Conservation (phyloP, 2,797 vertebrate species). For the Pygocentrus nattereri region DNA sequence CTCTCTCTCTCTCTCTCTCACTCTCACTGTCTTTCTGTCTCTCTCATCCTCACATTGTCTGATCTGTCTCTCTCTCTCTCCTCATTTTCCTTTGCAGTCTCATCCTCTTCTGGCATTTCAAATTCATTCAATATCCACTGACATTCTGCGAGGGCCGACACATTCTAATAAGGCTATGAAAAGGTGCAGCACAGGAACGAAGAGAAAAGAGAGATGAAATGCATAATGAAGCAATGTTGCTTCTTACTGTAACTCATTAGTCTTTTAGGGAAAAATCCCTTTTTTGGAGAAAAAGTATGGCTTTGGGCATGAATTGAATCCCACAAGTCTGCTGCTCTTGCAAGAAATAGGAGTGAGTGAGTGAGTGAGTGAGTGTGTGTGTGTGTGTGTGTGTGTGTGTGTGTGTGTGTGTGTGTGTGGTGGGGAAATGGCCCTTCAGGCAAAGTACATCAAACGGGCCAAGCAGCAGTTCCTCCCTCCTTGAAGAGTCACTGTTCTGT, state of each 20-base stretch:
- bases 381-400: too few relatives aligned
- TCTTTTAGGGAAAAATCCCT: not conserved
- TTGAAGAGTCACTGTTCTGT: constrained; percentile 33
- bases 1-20: constrained; percentile 2
- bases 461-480: constrained; percentile 49
- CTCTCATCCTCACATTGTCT: too few relatives aligned
- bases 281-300: not conserved
- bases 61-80: not conserved
- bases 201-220: constrained; percentile 48
- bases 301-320: not conserved
- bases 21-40: not conserved
- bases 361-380: constrained; percentile 45
- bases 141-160: constrained; percentile 72
- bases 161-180: constrained; percentile 54
- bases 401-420: constrained; percentile 42
- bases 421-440: constrained; percentile 60
- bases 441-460: constrained; percentile 51
- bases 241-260: constrained; percentile 31
- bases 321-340: constrained; percentile 6
- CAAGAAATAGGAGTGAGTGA: constrained; percentile 42
- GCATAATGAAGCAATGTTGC: constrained; percentile 67
- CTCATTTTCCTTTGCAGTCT: constrained; percentile 57
- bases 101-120: constrained; percentile 74
- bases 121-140: constrained; percentile 74
- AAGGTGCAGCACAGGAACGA: not conserved